These are phyloP conservation scores for Daphoenositta chrysoptera DNA, from an alignment of 2,113 vertebrate species.

Conservation along the genomic window DNA sequence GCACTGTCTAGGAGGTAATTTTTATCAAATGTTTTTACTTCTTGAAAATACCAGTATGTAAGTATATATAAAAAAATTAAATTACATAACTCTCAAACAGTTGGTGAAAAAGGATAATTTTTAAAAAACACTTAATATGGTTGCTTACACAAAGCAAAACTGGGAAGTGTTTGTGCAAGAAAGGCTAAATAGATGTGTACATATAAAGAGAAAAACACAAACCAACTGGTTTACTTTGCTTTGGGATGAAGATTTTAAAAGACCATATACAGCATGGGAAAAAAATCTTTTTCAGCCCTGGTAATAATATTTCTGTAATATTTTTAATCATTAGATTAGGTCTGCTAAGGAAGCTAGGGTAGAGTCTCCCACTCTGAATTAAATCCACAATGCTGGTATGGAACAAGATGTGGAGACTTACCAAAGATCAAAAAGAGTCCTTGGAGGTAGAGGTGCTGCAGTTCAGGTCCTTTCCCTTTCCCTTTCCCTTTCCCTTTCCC, in stretches of 20 bases:
- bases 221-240: not conserved
- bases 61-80: not conserved
- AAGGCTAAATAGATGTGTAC: not conserved
- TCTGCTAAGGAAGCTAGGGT: not conserved
- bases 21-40: not conserved
- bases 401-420: not conserved
- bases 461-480: not conserved
- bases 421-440: not conserved
- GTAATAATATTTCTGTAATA: not conserved
- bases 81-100: not conserved
- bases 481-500: too few species aligned
- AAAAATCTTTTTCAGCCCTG: not conserved
- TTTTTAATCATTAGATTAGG: not conserved
- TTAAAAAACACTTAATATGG: rapidly evolving
- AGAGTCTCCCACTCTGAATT: not conserved
- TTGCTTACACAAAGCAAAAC: not conserved
- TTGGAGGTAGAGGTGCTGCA: not conserved
- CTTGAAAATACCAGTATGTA: not conserved
- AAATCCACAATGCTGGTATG: not conserved
- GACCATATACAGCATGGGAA: not conserved
- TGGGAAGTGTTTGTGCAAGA: not conserved
- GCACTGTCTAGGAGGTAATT: not conserved
- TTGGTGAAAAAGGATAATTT: not conserved
- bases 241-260: not conserved
- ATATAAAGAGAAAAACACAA: not conserved